Conservation (phyloP, 1,140 invertebrate genomes). For the Diuraphis noxia region DNA sequence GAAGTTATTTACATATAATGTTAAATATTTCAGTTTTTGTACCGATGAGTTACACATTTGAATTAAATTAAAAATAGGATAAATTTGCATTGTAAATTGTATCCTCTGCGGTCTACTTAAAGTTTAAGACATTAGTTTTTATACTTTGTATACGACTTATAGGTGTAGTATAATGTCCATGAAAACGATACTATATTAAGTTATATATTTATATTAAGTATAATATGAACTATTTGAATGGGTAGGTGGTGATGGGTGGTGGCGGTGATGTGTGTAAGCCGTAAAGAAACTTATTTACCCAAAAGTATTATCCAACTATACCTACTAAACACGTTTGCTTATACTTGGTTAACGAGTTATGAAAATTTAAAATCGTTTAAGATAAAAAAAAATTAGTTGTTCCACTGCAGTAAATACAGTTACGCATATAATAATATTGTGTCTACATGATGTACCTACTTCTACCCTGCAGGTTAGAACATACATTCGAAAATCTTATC, state of each 20-base stretch:
- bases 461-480: neutral
- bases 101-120: neutral
- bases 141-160: too few species aligned
- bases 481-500: neutral
- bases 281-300: neutral
- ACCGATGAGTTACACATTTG: neutral
- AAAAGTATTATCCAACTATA: neutral
- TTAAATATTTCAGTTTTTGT: neutral
- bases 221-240: neutral
- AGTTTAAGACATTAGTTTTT: too few species aligned
- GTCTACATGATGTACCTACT: neutral
- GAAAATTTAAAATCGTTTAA: neutral
- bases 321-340: neutral
- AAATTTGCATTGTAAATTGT: neutral
- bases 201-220: too few species aligned
- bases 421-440: neutral
- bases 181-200: neutral
- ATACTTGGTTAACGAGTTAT: neutral
- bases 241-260: neutral
- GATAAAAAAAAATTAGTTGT: neutral
- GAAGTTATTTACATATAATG: neutral
- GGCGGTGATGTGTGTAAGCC: neutral
- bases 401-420: neutral
- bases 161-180: neutral
- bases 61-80: neutral